Percentiles rank a stretch among this genome's conserved stretches.
These are phyloP conservation scores for Saimiri boliviensis DNA, from an alignment of 2,113 vertebrate genomes.

Conservation along the genomic window DNA sequence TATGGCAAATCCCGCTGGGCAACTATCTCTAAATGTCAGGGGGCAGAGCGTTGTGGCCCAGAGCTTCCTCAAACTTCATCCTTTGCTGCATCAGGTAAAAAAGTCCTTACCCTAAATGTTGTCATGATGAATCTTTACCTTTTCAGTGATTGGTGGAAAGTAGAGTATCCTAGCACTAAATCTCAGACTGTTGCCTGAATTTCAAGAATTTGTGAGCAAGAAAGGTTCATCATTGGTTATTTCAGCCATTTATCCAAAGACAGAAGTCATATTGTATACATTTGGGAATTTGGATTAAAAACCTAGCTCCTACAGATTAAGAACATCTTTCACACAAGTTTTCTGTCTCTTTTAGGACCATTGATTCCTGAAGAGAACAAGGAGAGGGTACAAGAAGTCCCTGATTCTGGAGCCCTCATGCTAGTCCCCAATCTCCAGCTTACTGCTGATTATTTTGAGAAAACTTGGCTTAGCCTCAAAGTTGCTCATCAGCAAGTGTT, in stretches of 20 bases:
- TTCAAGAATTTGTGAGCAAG: constrained; percentile 16
- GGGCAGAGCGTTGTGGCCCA: constrained; percentile 44
- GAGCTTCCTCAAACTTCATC: constrained; percentile 36
- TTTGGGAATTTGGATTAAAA: background rate
- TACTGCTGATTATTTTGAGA: constrained; percentile 88
- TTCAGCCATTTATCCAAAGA: background rate
- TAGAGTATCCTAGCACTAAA: background rate
- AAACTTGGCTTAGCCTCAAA: constrained; percentile 84
- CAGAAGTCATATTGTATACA: background rate
- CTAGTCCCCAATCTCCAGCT: constrained; percentile 81
- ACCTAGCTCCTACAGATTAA: background rate
- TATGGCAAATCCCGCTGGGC: constrained; percentile 83
- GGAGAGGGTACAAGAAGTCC: constrained; percentile 67
- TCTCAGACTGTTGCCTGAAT: background rate
- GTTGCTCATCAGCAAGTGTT: constrained; percentile 78
- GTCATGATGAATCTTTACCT: background rate
- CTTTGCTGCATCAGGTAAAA: constrained; percentile 67
- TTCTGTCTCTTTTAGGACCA: constrained; percentile 75
- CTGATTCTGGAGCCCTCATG: constrained; percentile 71
- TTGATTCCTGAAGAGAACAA: constrained; percentile 75
- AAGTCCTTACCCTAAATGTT: background rate
- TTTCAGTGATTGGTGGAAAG: background rate
- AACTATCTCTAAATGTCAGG: constrained; percentile 75
- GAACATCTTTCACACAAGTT: constrained; percentile 26
- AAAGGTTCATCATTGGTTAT: background rate